These are phyloP conservation scores for Pachyuromys duprasi DNA, from an alignment of 2,797 vertebrate species.

Conservation along the genomic window DNA sequence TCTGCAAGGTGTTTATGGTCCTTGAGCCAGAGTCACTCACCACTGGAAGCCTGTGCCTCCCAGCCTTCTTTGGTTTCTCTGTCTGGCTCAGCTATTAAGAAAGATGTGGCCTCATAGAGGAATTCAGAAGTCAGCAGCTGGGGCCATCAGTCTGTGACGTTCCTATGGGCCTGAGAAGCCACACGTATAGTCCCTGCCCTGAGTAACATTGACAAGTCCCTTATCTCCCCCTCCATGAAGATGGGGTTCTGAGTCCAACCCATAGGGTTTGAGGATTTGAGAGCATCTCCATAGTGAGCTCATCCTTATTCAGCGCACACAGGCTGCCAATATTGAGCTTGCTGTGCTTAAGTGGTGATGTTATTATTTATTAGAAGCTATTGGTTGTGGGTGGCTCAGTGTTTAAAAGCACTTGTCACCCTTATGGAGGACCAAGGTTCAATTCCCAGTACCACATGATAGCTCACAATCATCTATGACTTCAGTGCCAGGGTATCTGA, in stretches of 20 bases:
- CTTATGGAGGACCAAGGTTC: neutral
- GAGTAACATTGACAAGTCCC: neutral
- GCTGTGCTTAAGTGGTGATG: neutral
- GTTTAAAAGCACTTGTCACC: neutral
- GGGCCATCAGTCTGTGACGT: rapidly evolving
- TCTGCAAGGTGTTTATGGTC: neutral
- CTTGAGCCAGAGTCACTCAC: neutral
- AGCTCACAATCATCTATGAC: neutral
- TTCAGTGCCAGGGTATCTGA: neutral
- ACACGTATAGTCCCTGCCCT: neutral
- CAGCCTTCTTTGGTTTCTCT: neutral
- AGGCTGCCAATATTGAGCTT: neutral
- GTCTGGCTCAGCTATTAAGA: neutral
- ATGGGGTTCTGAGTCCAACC: neutral
- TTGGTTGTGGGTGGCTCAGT: neutral
- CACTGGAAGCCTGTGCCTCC: neutral
- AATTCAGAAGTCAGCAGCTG: neutral
- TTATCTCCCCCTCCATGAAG: neutral
- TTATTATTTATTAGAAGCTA: neutral
- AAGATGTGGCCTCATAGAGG: rapidly evolving
- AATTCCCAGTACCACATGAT: neutral
- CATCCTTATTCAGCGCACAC: neutral
- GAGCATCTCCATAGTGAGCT: neutral
- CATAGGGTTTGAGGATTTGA: neutral
- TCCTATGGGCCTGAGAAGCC: neutral